These are phyloP conservation scores for Acleris emargana DNA, from an alignment of 2,888 invertebrate species.

Conservation along the genomic window DNA sequence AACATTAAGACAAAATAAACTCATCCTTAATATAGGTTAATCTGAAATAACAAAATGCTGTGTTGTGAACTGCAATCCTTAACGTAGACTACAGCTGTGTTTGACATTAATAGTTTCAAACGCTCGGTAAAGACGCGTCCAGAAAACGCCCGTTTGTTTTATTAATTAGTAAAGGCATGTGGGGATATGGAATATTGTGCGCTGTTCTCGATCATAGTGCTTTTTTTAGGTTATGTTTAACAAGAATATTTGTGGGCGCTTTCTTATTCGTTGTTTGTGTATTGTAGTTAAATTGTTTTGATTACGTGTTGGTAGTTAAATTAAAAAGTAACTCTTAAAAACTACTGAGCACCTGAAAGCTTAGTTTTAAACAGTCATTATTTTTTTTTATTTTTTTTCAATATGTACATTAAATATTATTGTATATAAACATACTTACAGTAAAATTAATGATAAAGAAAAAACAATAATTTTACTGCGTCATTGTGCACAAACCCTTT, in stretches of 20 bases:
- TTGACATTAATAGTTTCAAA: constrained; percentile 40
- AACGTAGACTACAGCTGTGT: constrained; percentile 28
- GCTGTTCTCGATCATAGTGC: background rate
- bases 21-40: constrained; percentile 6
- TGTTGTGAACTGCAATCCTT: constrained; percentile 27
- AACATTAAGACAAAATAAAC: too few relatives aligned
- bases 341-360: too few relatives aligned
- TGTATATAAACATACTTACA: too few relatives aligned
- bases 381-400: too few relatives aligned
- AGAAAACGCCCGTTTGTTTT: constrained; percentile 31
- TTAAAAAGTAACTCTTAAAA: too few relatives aligned
- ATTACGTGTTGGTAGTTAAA: too few relatives aligned
- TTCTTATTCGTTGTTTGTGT: too few relatives aligned
- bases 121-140: constrained; percentile 30
- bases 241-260: too few relatives aligned
- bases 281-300: too few relatives aligned
- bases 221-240: background rate
- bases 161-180: constrained; percentile 20
- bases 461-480: background rate
- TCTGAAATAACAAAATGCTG: constrained; percentile 28
- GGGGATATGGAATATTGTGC: constrained; percentile 14
- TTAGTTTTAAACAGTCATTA: too few relatives aligned
- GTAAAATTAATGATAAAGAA: background rate
- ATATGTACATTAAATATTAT: too few relatives aligned
- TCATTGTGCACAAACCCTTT: constrained; percentile 58